Conservation (phyloP, 1,140 invertebrate genomes). For the Sitophilus oryzae region DNA sequence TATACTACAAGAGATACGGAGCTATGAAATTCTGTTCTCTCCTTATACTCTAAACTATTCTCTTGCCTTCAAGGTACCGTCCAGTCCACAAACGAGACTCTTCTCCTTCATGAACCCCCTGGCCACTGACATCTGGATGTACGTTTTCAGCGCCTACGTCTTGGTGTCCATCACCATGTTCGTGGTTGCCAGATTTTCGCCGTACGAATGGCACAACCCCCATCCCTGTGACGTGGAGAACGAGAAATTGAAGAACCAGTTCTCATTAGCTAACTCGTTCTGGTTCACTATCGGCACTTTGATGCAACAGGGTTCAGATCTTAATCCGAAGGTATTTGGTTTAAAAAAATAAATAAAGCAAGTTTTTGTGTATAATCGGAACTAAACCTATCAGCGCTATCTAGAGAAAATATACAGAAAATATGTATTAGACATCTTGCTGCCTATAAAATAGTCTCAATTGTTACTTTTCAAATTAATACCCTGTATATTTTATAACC, state of each 20-base stretch:
- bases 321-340: conserved; percentile 65
- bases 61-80: conserved; percentile 48
- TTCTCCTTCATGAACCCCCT: conserved; percentile 87
- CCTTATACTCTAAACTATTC: not conserved
- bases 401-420: too few relatives aligned
- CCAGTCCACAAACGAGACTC: conserved; percentile 64
- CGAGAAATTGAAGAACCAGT: conserved; percentile 57
- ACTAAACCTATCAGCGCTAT: too few relatives aligned
- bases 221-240: conserved; percentile 63
- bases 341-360: too few relatives aligned
- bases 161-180: conserved; percentile 78
- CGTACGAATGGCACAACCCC: conserved; percentile 75
- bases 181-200: conserved; percentile 72
- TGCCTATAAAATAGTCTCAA: too few relatives aligned
- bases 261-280: conserved; percentile 66
- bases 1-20: too few relatives aligned
- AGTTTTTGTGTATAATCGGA: too few relatives aligned
- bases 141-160: conserved; percentile 69
- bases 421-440: too few relatives aligned
- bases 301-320: conserved; percentile 76
- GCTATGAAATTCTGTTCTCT: too few relatives aligned
- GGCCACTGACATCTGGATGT: conserved; percentile 78
- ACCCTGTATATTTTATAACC: too few relatives aligned
- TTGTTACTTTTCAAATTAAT: too few relatives aligned
- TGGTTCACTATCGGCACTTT: conserved; percentile 79